Evolutionary conservation across 2,888 invertebrate genomes (phyloP).

Genomic region (Phengaris arion): DNA sequence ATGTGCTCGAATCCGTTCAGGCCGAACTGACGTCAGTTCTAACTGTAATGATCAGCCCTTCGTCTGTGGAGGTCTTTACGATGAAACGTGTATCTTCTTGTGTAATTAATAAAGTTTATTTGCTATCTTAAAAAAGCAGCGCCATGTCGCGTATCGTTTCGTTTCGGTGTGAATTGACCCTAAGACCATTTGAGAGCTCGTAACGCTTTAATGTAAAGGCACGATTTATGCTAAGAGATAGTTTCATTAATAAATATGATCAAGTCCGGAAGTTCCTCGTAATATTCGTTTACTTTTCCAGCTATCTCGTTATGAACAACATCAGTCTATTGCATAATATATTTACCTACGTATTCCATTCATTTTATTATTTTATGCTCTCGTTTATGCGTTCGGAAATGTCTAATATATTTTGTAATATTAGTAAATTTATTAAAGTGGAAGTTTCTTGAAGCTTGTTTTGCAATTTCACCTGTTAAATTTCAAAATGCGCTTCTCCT

Average conservation of each 20-base stretch:
- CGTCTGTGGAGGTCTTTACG: too few relatives aligned
- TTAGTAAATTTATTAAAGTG: neutral
- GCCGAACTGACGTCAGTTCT: too few relatives aligned
- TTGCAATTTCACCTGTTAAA: neutral
- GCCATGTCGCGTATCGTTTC: too few relatives aligned
- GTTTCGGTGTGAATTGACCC: too few relatives aligned
- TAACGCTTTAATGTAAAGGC: neutral
- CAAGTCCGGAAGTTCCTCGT: neutral
- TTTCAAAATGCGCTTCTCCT: neutral
- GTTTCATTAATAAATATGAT: slow-evolving; percentile 1
- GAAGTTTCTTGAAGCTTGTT: neutral
- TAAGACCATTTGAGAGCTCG: too few relatives aligned
- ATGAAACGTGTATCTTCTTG: too few relatives aligned
- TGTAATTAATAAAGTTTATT: too few relatives aligned
- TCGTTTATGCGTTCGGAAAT: neutral
- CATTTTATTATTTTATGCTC: neutral
- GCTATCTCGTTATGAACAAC: neutral
- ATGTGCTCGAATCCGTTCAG: too few relatives aligned
- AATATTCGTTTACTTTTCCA: neutral
- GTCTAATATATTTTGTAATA: neutral
- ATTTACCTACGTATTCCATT: neutral
- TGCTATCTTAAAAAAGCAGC: too few relatives aligned
- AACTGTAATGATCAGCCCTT: too few relatives aligned
- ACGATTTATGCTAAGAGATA: neutral
- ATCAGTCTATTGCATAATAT: neutral